A percentile compares a stretch with the other conserved stretches of the same genome.
phyloP scores from a whole-genome alignment of 2,113 vertebrate genomes.

The Sylvilagus bachmani region DNA sequence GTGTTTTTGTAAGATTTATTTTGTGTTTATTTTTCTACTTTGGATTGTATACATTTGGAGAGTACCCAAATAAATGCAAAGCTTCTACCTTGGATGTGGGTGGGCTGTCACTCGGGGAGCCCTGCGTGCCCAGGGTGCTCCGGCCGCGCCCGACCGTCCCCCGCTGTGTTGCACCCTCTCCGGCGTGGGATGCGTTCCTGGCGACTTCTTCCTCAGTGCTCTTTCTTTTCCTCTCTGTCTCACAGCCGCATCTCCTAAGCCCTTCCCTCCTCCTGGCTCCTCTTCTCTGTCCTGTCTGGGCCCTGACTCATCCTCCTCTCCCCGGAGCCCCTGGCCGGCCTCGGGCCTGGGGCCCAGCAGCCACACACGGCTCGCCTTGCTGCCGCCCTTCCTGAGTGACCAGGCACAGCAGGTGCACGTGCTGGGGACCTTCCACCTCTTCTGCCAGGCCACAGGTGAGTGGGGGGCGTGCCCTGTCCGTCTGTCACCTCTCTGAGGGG shows the following conservation, averaged over 20 bases:
- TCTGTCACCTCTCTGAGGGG: fast-evolving
- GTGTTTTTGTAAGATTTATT: slow-evolving; percentile 90
- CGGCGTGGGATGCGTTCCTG: slow-evolving; percentile 77
- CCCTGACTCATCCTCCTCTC: slow-evolving; percentile 88
- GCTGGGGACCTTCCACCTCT: slow-evolving; percentile 93
- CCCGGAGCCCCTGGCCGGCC: slow-evolving; percentile 90
- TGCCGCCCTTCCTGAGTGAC: slow-evolving; percentile 97
- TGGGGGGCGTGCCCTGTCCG: slow-evolving; percentile 62
- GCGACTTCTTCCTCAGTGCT: slow-evolving; percentile 88
- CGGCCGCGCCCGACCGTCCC: slow-evolving; percentile 42
- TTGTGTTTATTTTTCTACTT: slow-evolving; percentile 92
- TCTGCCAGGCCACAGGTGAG: slow-evolving; percentile 98
- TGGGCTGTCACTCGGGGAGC: background rate
- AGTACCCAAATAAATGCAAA: slow-evolving; percentile 88
- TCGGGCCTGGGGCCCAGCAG: slow-evolving; percentile 86
- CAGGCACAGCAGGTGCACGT: slow-evolving; percentile 94
- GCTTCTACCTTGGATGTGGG: slow-evolving; percentile 79
- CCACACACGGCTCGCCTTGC: slow-evolving; percentile 88
- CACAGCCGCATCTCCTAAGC: slow-evolving; percentile 91
- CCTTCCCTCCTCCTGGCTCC: slow-evolving; percentile 91
- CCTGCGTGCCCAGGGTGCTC: background rate
- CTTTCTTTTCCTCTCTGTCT: slow-evolving; percentile 88
- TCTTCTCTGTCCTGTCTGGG: slow-evolving; percentile 92
- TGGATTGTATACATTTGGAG: slow-evolving; percentile 88
- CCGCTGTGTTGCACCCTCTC: slow-evolving; percentile 56